Evolutionary conservation across 2,888 invertebrate species (phyloP).

Genomic region (Tetragnatha montana): DNA sequence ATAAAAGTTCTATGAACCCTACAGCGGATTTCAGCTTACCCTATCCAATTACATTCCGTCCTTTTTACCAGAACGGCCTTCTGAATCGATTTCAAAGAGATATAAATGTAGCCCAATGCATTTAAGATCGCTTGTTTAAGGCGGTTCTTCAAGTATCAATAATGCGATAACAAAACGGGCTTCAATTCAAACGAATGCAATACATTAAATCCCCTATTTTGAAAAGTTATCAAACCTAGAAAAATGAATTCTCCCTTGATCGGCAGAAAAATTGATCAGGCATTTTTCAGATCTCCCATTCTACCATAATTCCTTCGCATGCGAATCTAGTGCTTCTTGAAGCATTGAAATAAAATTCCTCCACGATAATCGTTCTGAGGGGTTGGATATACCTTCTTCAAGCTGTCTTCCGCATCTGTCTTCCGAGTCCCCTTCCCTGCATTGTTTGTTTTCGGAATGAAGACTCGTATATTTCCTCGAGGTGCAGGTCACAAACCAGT

Average conservation of each 20-base stretch:
- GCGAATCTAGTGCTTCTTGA: slow-evolving; percentile 33
- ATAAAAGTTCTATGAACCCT: background rate
- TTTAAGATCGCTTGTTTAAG: background rate
- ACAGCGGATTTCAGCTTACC: background rate
- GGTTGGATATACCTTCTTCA: background rate
- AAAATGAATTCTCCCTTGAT: background rate
- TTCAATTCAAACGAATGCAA: background rate
- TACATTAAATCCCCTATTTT: background rate
- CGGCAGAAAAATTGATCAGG: slow-evolving; percentile 17
- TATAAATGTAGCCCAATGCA: background rate
- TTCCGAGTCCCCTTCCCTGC: slow-evolving; percentile 14
- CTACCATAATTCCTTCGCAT: slow-evolving; percentile 26
- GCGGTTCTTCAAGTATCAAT: background rate
- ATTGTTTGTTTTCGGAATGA: slow-evolving; percentile 29
- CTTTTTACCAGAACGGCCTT: background rate
- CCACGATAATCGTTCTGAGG: slow-evolving; percentile 19
- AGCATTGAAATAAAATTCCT: slow-evolving; percentile 32
- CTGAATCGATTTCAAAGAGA: background rate
- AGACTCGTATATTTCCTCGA: slow-evolving; percentile 11
- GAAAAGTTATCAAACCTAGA: background rate
- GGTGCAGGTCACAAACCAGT: slow-evolving; percentile 26
- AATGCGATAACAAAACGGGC: background rate
- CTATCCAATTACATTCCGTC: background rate
- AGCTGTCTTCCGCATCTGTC: slow-evolving; percentile 36
- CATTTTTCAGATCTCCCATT: slow-evolving; percentile 17